Percentiles rank a stretch among this genome's conserved stretches.
phyloP scores from a whole-genome alignment of 2,113 vertebrate genomes.

The Sinocyclocheilus grahami region DNA sequence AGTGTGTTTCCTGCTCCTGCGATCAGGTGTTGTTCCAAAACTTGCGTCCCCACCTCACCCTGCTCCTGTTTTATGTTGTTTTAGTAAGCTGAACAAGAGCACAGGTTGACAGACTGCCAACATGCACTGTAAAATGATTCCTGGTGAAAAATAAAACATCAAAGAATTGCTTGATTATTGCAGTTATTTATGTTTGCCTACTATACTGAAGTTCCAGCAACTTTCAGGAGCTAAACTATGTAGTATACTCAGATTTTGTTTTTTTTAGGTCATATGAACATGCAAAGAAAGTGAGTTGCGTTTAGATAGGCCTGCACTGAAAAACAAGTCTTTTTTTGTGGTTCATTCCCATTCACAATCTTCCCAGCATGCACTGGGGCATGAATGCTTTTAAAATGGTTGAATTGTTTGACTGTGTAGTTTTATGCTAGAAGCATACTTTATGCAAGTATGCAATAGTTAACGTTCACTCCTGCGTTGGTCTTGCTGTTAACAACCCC shows the following conservation, averaged over 20 bases:
- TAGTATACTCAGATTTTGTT: neutral
- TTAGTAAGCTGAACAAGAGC: slow-evolving; percentile 29
- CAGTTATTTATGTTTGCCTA: neutral
- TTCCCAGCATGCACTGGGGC: neutral
- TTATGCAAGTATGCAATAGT: neutral
- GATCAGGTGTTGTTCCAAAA: slow-evolving; percentile 41
- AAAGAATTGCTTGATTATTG: neutral
- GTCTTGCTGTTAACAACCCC: neutral
- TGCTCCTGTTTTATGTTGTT: slow-evolving; percentile 46
- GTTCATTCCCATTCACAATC: neutral
- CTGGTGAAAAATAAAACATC: neutral
- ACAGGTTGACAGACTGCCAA: slow-evolving; percentile 22
- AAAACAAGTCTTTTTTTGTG: neutral
- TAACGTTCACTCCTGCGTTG: neutral
- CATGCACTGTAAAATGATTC: neutral
- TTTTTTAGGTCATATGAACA: neutral
- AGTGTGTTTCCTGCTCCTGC: slow-evolving; percentile 30
- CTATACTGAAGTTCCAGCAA: neutral
- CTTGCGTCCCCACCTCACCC: slow-evolving; percentile 18
- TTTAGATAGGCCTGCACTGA: neutral
- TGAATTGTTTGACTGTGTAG: neutral
- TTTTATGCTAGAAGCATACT: neutral
- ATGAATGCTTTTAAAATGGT: neutral
- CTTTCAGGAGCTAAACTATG: neutral
- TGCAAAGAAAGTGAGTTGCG: neutral